Conservation (phyloP, 2,797 vertebrate genomes). For the Mormyrops boulengeri region DNA sequence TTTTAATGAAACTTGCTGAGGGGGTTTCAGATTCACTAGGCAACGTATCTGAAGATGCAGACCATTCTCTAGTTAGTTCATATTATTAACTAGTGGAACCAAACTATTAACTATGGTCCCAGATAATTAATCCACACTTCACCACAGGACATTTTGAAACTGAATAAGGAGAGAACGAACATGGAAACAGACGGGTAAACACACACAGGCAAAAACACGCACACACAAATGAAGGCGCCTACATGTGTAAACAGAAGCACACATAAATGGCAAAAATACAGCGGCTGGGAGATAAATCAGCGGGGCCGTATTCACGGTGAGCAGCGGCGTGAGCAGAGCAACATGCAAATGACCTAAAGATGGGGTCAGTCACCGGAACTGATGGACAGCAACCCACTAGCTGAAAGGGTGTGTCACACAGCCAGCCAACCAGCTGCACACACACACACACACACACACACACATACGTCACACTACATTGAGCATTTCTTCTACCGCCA, state of each 20-base stretch:
- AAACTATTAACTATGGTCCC: neutral
- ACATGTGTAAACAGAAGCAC: neutral
- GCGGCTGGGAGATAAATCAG: neutral
- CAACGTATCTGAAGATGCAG: neutral
- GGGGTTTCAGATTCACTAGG: neutral
- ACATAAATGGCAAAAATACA: neutral
- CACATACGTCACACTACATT: neutral
- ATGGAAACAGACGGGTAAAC: neutral
- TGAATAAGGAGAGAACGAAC: neutral
- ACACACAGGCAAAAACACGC: neutral
- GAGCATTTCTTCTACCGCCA: neutral
- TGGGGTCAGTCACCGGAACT: neutral
- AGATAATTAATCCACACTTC: neutral
- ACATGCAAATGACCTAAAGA: conserved; percentile 8
- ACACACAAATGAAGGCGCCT: neutral
- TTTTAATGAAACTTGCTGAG: neutral
- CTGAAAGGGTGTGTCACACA: neutral
- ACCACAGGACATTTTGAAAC: neutral
- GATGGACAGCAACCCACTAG: neutral
- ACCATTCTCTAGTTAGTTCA: neutral
- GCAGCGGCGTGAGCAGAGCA: neutral
- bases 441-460: neutral
- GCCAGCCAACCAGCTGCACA: neutral
- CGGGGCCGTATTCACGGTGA: neutral
- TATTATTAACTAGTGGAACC: neutral